Evolutionary conservation across 2,888 invertebrate species (phyloP), one percentile per base, ranked within the genome.

Genomic region (Stenodema calcarata): DNA sequence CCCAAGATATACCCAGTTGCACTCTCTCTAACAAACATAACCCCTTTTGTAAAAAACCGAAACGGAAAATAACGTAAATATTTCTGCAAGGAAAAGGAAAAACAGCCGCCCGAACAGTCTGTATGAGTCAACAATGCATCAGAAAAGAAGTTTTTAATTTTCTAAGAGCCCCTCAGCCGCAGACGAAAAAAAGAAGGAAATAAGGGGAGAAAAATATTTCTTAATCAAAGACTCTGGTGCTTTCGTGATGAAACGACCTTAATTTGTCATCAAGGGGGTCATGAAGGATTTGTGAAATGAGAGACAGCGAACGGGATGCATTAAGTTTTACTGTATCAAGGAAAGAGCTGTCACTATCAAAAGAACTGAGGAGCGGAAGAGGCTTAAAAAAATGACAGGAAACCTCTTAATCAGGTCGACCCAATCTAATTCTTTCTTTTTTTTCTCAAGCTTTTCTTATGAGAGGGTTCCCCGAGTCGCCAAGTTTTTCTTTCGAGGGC

Each of bases 51-150:
- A 54, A 18, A 3, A 4, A 18, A 23, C 0, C 23, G 23, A 23
- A 62, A 23, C 23, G 62, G 12, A 27, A 62, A 62, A 62, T 62
- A 23, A 62, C 23, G 62, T 62, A 62, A 62, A 62, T 23, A 11
- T 62, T 18, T 2, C 62, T 23, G 23, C 23, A 23, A 62, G 62
- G 12, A 62, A 23, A 62, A 62, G 62, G 23, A 62, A 62, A 62
- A 62, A 12, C 23, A n/a, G 23, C 27, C 62, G n/a, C 23, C 62
- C 23, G 62, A 62, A 62, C 62, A 62, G 62, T 62, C 78, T 47
- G n/a, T 78, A 78, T n/a, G 44, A 78, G 78, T 78, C 42, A 78
- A 78, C 78, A 78, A 27, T 44, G 78, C 78, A 27, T 78, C 78
- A 78, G 78, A 44, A 62, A 62, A 78, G 44, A 42, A 42, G 78